A percentile compares a stretch with the other conserved stretches of the same genome.
These are phyloP conservation scores for Forbesichthys agassizii DNA, from an alignment of 2,113 vertebrate species.

Conservation along the genomic window DNA sequence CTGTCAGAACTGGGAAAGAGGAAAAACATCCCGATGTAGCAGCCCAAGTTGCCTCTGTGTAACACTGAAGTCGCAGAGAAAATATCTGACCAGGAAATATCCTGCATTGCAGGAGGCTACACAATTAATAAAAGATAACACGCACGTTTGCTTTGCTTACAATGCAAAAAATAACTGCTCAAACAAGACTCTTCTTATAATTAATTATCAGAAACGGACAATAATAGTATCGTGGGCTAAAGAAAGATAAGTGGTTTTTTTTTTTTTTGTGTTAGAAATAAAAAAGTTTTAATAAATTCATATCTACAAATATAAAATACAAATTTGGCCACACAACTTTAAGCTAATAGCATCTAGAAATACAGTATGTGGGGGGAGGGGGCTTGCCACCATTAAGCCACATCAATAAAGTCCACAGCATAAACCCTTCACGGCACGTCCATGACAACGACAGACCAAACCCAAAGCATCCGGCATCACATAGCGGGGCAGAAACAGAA, in stretches of 20 bases:
- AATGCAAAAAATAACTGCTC: too few species aligned
- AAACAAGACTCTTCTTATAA: too few species aligned
- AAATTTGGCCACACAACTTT: too few species aligned
- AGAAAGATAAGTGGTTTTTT: too few species aligned
- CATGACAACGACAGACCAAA: slow-evolving; percentile 61
- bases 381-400: slow-evolving; percentile 49
- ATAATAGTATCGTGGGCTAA: too few species aligned
- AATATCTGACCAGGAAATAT: neutral
- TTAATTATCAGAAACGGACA: too few species aligned
- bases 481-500: slow-evolving; percentile 23
- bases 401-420: slow-evolving; percentile 52
- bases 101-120: neutral
- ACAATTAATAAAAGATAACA: neutral
- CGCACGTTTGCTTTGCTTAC: neutral
- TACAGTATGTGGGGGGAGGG: slow-evolving; percentile 19
- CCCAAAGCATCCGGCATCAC: slow-evolving; percentile 53
- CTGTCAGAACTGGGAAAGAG: slow-evolving; percentile 15
- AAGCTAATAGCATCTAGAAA: slow-evolving; percentile 1
- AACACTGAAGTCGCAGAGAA: neutral
- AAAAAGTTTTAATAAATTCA: too few species aligned
- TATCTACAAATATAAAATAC: too few species aligned
- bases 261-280: too few species aligned
- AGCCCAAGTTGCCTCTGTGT: neutral
- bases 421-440: slow-evolving; percentile 23
- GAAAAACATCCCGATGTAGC: neutral